Percentiles rank a stretch among this genome's conserved stretches.
Conservation (phyloP, 2,888 invertebrate genomes). For the Tenthredo scrophulariae region DNA sequence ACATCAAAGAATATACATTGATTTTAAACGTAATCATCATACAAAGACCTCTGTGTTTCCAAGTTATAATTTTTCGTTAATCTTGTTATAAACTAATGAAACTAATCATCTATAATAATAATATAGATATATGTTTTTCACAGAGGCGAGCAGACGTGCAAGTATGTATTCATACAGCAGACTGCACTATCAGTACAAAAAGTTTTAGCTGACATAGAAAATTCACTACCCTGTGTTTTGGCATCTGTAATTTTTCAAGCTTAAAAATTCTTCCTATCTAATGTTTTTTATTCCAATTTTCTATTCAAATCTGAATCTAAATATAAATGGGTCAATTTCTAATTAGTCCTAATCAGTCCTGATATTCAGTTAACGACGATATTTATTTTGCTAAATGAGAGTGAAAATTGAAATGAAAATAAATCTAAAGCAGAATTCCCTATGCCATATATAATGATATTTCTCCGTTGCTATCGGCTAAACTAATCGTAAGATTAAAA, state of each 20-base stretch:
- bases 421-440: background rate
- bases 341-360: background rate
- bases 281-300: background rate
- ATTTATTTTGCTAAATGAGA: background rate
- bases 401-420: background rate
- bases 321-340: background rate
- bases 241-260: background rate
- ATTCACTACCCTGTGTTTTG: background rate
- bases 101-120: background rate
- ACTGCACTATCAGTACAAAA: slow-evolving; percentile 31
- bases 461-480: background rate
- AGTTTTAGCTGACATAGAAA: background rate
- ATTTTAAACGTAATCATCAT: background rate
- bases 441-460: background rate
- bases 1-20: slow-evolving; percentile 7
- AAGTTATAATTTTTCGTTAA: background rate
- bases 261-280: background rate
- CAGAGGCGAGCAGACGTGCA: slow-evolving; percentile 7
- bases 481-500: background rate
- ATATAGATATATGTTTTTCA: background rate
- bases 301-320: background rate
- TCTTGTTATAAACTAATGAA: background rate
- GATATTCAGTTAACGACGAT: background rate
- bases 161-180: slow-evolving; percentile 7
- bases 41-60: background rate